phyloP scores from a whole-genome alignment of 1,140 invertebrate species.

The Homalodisca vitripennis region DNA sequence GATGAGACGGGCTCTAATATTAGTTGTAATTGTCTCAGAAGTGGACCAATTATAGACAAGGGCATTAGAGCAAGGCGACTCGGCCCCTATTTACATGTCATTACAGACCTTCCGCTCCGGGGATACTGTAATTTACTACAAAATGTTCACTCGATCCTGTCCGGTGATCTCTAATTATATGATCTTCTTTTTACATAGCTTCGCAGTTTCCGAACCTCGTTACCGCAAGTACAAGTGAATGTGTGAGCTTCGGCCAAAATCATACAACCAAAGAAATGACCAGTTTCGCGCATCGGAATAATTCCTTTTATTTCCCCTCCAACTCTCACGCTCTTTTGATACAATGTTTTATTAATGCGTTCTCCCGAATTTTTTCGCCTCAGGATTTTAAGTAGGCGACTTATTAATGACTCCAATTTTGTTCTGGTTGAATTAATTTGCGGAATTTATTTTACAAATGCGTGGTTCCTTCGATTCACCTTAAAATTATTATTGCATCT shows the following conservation, averaged over 20 bases:
- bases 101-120: slow-evolving; percentile 22
- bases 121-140: background rate
- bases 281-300: background rate
- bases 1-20: slow-evolving; percentile 3
- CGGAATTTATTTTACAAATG: no score
- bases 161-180: slow-evolving; percentile 18
- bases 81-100: slow-evolving; percentile 23
- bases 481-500: no score
- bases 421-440: no score
- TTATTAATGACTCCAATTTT: no score
- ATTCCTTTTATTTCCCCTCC: slow-evolving; percentile 3
- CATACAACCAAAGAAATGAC: background rate
- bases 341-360: no score
- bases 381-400: no score
- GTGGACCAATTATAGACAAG: background rate
- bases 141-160: slow-evolving; percentile 2
- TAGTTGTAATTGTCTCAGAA: slow-evolving; percentile 13
- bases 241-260: no score
- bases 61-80: slow-evolving; percentile 2
- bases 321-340: background rate
- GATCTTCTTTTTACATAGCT: slow-evolving; percentile 14
- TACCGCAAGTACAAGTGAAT: background rate
- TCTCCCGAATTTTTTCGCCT: no score
- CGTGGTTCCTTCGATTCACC: no score
- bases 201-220: background rate